These are phyloP conservation scores for Mycteria americana DNA, from an alignment of 2,797 vertebrate species.

Conservation along the genomic window DNA sequence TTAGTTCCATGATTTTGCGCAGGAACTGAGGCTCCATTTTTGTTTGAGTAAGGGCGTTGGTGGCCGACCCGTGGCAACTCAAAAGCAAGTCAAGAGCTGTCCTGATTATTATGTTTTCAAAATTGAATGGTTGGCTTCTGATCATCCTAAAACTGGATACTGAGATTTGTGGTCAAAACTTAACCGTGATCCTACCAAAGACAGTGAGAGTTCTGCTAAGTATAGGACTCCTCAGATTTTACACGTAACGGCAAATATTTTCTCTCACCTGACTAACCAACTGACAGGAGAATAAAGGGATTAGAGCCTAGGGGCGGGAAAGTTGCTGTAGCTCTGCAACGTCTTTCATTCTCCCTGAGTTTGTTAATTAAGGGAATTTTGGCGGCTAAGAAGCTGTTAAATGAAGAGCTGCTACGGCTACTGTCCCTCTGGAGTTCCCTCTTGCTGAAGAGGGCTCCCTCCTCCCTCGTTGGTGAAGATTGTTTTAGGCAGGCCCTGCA, in stretches of 20 bases:
- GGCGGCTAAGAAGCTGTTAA: not conserved
- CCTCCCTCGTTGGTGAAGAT: not conserved
- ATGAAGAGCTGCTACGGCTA: not conserved
- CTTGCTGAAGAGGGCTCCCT: not conserved
- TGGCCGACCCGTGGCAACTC: fast-evolving
- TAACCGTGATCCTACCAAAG: not conserved
- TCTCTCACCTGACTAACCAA: not conserved
- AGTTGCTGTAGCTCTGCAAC: not conserved
- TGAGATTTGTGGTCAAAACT: not conserved
- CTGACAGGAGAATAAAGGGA: not conserved
- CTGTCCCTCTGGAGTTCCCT: not conserved
- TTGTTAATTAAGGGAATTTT: slow-evolving; percentile 1
- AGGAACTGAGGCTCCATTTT: not conserved
- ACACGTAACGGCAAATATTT: not conserved
- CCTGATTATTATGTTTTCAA: not conserved
- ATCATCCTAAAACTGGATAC: not conserved
- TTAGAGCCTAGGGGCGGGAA: not conserved
- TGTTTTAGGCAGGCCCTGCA: not conserved
- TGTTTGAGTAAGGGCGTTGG: not conserved
- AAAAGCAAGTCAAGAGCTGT: not conserved
- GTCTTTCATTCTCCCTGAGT: not conserved
- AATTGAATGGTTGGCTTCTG: not conserved
- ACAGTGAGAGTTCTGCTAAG: not conserved
- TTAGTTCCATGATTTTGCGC: not conserved
- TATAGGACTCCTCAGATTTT: not conserved